Evolutionary conservation across 2,888 invertebrate genomes (phyloP).

Genomic region (Tenthredo mesomela): DNA sequence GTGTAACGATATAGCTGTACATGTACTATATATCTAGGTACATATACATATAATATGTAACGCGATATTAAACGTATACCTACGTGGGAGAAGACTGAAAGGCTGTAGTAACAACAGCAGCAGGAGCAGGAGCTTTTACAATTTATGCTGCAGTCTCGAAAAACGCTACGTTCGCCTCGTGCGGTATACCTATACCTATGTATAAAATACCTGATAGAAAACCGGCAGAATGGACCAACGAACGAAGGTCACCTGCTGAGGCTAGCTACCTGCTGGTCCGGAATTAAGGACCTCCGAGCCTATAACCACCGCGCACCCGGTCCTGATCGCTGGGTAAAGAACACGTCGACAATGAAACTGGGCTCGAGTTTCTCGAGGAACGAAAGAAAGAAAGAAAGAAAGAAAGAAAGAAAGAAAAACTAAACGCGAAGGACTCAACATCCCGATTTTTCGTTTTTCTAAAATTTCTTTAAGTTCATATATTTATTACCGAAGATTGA

Average conservation of each 20-base stretch:
- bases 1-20: background rate
- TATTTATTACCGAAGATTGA: too few species aligned
- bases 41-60: background rate
- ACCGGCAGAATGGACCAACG: conserved; percentile 24
- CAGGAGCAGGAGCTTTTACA: background rate
- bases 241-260: conserved; percentile 40
- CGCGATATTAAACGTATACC: background rate
- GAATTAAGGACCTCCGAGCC: conserved; percentile 49
- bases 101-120: background rate
- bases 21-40: background rate
- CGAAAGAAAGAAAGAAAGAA: background rate
- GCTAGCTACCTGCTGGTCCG: conserved; percentile 44
- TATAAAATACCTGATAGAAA: conserved; percentile 18
- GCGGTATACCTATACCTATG: background rate
- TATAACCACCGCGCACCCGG: background rate
- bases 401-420: background rate
- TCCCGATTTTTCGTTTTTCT: background rate
- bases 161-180: too few species aligned
- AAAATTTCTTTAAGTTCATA: too few species aligned
- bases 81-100: background rate
- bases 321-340: background rate
- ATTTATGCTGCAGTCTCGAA: background rate
- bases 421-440: background rate
- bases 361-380: conserved; percentile 5
- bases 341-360: conserved; percentile 28